Percentiles rank a stretch among this genome's conserved stretches.
Conservation (phyloP, 2,888 invertebrate species). For the Heteropelma amictum region DNA sequence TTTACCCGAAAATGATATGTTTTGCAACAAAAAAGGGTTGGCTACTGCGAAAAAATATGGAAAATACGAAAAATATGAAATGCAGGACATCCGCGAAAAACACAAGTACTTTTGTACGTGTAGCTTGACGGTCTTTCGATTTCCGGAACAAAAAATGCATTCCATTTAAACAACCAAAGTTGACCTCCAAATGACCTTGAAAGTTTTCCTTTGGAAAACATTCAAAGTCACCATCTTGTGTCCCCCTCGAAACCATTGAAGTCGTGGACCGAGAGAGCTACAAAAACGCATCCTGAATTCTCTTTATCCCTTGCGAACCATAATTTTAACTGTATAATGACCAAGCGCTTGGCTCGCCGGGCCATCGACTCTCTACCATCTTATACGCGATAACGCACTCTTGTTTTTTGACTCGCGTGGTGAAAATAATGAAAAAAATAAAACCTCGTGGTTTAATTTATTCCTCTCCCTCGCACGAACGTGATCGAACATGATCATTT, state of each 20-base stretch:
- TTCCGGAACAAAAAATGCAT: neutral
- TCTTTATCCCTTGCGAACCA: too few relatives aligned
- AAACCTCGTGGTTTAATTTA: neutral
- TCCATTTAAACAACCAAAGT: neutral
- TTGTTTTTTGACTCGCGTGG: neutral
- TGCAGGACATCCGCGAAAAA: too few relatives aligned
- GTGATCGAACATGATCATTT: neutral
- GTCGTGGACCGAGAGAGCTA: neutral
- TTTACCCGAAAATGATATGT: too few relatives aligned
- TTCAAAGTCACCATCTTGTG: neutral
- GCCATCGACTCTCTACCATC: conserved; percentile 20
- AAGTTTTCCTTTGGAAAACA: neutral
- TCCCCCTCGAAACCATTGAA: neutral
- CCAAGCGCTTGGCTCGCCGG: conserved; percentile 38
- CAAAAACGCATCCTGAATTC: too few relatives aligned
- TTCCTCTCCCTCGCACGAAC: neutral
- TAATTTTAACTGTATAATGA: too few relatives aligned
- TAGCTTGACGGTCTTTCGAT: neutral
- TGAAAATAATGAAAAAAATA: neutral
- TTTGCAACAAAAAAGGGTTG: neutral
- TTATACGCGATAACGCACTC: conserved; percentile 1
- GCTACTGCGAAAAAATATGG: neutral
- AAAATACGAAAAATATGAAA: neutral
- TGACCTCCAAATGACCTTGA: neutral
- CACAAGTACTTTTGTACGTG: neutral